Evolutionary conservation across 2,797 vertebrate species (phyloP), one percentile per base, ranked within the genome.

Genomic region (Nannoperca australis): DNA sequence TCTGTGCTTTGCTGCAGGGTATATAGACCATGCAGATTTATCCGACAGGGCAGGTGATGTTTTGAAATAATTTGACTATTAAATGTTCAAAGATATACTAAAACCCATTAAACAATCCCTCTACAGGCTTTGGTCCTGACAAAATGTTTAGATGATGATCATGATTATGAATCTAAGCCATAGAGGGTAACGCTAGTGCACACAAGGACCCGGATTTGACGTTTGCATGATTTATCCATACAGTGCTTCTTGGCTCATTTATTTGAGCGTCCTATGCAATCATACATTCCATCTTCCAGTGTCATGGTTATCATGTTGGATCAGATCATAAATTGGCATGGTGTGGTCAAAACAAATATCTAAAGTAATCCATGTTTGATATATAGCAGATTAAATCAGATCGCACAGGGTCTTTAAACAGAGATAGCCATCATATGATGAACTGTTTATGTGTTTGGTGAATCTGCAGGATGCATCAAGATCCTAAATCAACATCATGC

Each of bases 401-500:
- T 34, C 22, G 65, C 22, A 51, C 32, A 17, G 7, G 32, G 69
- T 79, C 67, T 59, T 54, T 63, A 40, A 77, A 67, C 32, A 60
- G 63, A 49, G 40, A 81, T 71, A 75, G 45, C 63, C 74, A 70
- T 73, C 60, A 32, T 54, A 55, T 67, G 45, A 70, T 81, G 61
- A 45, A 73, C 15, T 70, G 77, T 90, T 85, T 87, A 51, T 86
- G 69, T 86, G 49, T 73, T 74, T 3, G 30, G 65, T 62, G 55
- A 84, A 73, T 78, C 70, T 79, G 84, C 72, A 86, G 73, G 74
- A 89, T 78, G 70, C 70, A 76, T 82, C 71, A 66, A 66, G 61
- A 85, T 71, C 77, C 68, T 90, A 82, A 89, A 92, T 91, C 84
- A 88, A 83, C 66, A 70, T 32, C 22, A 12, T 15, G 47, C 18